Percentiles rank a stretch among this genome's conserved stretches.
These are phyloP conservation scores for Odontophorus gujanensis DNA, from an alignment of 2,113 vertebrate genomes.

Conservation along the genomic window DNA sequence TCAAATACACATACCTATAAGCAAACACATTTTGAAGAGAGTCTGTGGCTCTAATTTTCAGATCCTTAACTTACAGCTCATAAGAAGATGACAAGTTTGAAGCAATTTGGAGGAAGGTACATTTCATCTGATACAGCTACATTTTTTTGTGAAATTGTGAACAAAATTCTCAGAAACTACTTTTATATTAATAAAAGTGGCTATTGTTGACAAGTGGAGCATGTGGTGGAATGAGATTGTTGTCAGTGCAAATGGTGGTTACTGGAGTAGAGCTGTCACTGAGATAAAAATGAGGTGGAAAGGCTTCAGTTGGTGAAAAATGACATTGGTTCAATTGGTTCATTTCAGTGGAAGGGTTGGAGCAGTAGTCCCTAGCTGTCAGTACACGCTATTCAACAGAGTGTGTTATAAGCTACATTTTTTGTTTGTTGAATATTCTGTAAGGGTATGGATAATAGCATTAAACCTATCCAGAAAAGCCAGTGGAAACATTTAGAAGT, in stretches of 20 bases:
- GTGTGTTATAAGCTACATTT: not conserved
- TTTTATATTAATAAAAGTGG: slow-evolving; percentile 35
- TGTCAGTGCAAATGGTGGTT: slow-evolving; percentile 66
- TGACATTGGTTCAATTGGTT: slow-evolving; percentile 67
- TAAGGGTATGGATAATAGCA: slow-evolving; percentile 3
- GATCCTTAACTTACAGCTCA: not conserved
- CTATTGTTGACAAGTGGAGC: slow-evolving; percentile 58
- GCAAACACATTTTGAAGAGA: not conserved
- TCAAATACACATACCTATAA: not conserved
- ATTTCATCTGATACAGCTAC: not conserved
- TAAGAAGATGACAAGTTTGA: not conserved
- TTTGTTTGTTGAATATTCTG: slow-evolving; percentile 25
- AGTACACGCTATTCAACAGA: slow-evolving; percentile 29
- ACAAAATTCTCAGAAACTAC: slow-evolving; percentile 42
- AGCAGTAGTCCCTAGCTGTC: slow-evolving; percentile 38
- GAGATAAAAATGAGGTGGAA: slow-evolving; percentile 63
- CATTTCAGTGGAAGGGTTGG: slow-evolving; percentile 8
- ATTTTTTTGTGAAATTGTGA: slow-evolving; percentile 25
- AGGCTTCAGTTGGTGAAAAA: slow-evolving; percentile 56
- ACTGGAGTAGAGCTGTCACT: slow-evolving; percentile 42
- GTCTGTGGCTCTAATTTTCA: not conserved
- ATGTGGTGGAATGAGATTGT: slow-evolving; percentile 61
- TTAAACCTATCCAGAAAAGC: not conserved
- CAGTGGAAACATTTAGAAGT: not conserved
- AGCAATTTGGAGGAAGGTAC: not conserved